A percentile compares a stretch with the other conserved stretches of the same genome.
Conservation (phyloP, 2,797 vertebrate genomes). For the Macrochelys suwanniensis region DNA sequence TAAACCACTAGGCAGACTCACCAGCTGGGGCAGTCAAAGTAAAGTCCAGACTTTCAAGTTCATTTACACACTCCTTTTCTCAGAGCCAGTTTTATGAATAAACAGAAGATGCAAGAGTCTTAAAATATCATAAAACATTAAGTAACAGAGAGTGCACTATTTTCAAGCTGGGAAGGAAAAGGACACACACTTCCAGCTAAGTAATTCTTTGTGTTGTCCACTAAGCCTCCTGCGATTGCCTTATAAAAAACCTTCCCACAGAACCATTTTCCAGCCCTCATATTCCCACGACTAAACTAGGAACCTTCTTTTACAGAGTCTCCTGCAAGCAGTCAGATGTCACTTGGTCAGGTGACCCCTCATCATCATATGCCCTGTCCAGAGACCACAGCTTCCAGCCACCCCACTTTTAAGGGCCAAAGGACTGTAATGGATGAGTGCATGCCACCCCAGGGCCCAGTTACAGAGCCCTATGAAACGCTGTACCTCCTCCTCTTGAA, state of each 20-base stretch:
- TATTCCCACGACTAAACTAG: rapidly evolving
- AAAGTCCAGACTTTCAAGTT: not conserved
- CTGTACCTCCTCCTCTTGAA: not conserved
- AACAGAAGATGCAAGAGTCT: not conserved
- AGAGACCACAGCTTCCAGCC: not conserved
- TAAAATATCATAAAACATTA: not conserved
- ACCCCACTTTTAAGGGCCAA: not conserved
- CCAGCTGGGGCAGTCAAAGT: not conserved
- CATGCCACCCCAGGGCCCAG: not conserved
- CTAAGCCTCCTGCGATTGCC: not conserved
- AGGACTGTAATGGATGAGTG: not conserved
- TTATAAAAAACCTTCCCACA: rapidly evolving
- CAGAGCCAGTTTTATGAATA: not conserved
- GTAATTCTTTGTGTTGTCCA: not conserved
- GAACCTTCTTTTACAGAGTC: rapidly evolving
- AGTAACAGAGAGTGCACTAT: not conserved
- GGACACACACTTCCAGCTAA: rapidly evolving
- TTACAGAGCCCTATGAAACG: not conserved
- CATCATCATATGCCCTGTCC: rapidly evolving
- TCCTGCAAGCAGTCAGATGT: rapidly evolving
- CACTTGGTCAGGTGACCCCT: rapidly evolving
- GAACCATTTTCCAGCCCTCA: rapidly evolving
- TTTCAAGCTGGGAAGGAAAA: not conserved
- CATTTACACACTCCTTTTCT: not conserved
- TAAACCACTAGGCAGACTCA: not conserved